Evolutionary conservation across 2,797 vertebrate species (phyloP), one percentile per base, ranked within the genome.

Genomic region (Takifugu rubripes): DNA sequence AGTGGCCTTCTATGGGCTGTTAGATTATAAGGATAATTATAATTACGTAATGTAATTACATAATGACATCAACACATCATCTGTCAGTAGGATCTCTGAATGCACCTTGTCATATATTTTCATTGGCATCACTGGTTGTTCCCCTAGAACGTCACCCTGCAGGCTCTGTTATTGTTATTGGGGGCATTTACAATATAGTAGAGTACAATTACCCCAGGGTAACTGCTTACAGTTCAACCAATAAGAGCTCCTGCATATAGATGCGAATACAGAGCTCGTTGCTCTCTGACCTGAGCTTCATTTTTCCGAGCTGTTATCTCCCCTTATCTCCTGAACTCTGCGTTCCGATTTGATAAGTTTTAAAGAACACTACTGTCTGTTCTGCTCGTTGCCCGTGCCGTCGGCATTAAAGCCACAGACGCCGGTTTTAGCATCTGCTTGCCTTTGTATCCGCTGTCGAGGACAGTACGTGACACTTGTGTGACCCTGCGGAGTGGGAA

Each of bases 281-380:
- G 53, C 49, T 48, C 47, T 33, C 24, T 45, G 59, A 58, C 49
- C 60, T 24, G 2, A 65, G 29, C 47, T 54, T 14, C 27, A 10
- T 40, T 69, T 70, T 59, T 59, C 42, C 45, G 40, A 59, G 29
- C 21, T 50, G 46, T 24, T n/a, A 52, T 58, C 42, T 56, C 12
- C 5, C 27, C 15, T 25, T 40, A 40, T 40, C 36, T 47, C 53
- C 44, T 59, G 16, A 75, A 64, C 16, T 50, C 25, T 49, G 52
- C 50, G 31, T 10, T 42, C 17, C 11, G 10, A 10, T 52, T 53
- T 61, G 25, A 47, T 1, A 54, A 25, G 25, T 17, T 46, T 11
- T 33, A 6, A 51, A 56, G 3, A 53, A 59, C 57, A 33, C 3
- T 25, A 2, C 7, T 6, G 3, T 59, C 14, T 59, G 45, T 43